phyloP scores from a whole-genome alignment of 2,888 invertebrate species.

The Thereva unica region DNA sequence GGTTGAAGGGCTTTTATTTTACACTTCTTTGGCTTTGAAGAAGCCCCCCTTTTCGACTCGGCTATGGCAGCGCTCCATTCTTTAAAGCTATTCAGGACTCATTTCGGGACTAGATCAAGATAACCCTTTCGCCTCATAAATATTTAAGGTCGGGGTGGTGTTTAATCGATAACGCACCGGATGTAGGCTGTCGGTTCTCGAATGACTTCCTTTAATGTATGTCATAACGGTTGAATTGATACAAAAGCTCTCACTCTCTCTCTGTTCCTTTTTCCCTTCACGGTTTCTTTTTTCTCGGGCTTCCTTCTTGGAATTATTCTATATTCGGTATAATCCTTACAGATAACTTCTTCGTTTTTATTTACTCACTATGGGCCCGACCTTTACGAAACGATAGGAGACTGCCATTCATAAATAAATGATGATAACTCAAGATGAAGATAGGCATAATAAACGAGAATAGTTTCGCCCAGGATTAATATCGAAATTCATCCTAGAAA shows the following conservation, averaged over 20 bases:
- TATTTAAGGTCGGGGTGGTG: slow-evolving; percentile 26
- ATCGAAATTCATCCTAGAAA: too few relatives aligned
- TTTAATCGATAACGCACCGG: slow-evolving; percentile 28
- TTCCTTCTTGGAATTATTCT: slow-evolving; percentile 1
- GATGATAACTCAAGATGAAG: slow-evolving; percentile 17
- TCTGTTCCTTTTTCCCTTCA: too few relatives aligned
- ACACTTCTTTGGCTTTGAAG: slow-evolving; percentile 10
- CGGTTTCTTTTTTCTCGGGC: too few relatives aligned
- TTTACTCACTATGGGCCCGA: slow-evolving; percentile 8
- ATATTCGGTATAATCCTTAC: background rate
- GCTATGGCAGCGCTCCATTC: slow-evolving; percentile 6
- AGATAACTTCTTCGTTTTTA: slow-evolving; percentile 13
- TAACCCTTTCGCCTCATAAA: slow-evolving; percentile 30
- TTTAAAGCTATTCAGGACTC: background rate
- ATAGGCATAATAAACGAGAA: background rate
- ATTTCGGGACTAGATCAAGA: slow-evolving; percentile 16
- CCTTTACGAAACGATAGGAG: slow-evolving; percentile 4
- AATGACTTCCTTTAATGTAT: slow-evolving; percentile 27
- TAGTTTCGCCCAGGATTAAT: background rate
- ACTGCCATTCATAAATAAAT: slow-evolving; percentile 21
- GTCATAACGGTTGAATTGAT: slow-evolving; percentile 15
- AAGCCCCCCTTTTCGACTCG: background rate
- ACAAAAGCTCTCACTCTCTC: slow-evolving; percentile 9
- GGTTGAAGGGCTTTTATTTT: slow-evolving; percentile 22
- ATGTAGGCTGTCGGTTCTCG: slow-evolving; percentile 14